Evolutionary conservation across 2,797 vertebrate species (phyloP), one percentile per base, ranked within the genome.

Genomic region (Paramormyrops hopkinsi): DNA sequence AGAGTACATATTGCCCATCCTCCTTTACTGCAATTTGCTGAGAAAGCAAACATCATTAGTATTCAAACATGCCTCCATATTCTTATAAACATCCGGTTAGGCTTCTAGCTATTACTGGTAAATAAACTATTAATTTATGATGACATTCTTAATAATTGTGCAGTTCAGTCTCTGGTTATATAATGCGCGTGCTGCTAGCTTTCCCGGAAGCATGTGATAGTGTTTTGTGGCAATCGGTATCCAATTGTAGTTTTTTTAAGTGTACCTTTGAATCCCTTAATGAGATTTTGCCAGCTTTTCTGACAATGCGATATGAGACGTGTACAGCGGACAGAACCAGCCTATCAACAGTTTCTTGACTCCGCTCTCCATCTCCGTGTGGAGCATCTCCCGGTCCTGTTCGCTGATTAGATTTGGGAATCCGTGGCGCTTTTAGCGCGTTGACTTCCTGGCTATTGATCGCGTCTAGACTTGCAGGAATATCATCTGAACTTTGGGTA

Each of bases 381-480:
- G 84, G 84, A 86, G 37, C 29, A 73, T 76, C 33, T 86, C 89
- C 84, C 86, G 53, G 46, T 86, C 59, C 62, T 51, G 25, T 14
- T 46, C 33, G 11, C 69, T 89, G 53, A 87, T 89, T 89, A 88
- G 85, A 89, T 89, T 87, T 87, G 37, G 62, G 48, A 76, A 33
- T 17, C 69, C 65, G 41, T 62, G 51, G 85, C 51, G 51, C 89
- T 89, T 89, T 89, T 87, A 89, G 85, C 85, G 87, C 85, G 37
- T 87, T 88, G 48, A 22, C 46, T 87, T 89, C 89, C 53, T 76
- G 65, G 0, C 62, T 87, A 89, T 87, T 79, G 89, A 89, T 89
- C 56, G 89, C 51, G 62, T 89, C 89, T 88, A 83, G 86, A 87
- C 50, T 37, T 79, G 69, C 85, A 76, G 85, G 59, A 56, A 79